Evolutionary conservation across 2,797 vertebrate species (phyloP).

Genomic region (Pseudochirops cupreus): DNA sequence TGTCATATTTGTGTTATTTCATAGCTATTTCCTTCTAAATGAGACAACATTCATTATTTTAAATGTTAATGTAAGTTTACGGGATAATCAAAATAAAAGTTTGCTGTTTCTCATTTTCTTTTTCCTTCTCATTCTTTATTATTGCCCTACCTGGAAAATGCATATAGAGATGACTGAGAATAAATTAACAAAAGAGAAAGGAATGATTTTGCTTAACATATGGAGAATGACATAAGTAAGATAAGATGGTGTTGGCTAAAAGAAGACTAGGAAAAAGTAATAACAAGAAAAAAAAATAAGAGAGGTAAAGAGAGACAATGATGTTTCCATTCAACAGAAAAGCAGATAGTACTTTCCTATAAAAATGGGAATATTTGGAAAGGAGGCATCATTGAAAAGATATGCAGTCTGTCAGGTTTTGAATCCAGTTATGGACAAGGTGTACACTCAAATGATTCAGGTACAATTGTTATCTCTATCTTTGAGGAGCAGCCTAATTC

Average conservation of each 20-base stretch:
- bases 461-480: not conserved
- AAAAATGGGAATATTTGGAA: not conserved
- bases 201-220: not conserved
- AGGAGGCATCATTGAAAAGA: not conserved
- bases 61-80: slow-evolving; percentile 42
- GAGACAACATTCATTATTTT: slow-evolving; percentile 15
- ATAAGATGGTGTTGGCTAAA: not conserved
- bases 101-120: slow-evolving; percentile 35
- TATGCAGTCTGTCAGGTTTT: not conserved
- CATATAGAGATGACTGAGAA: not conserved
- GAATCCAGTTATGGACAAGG: not conserved
- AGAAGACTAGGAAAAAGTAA: not conserved
- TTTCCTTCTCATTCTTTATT: slow-evolving; percentile 29
- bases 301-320: not conserved
- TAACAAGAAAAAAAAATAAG: not conserved
- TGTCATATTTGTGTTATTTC: slow-evolving; percentile 59
- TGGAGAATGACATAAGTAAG: not conserved
- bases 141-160: not conserved
- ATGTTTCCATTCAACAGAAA: not conserved
- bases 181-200: slow-evolving; percentile 10
- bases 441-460: not conserved
- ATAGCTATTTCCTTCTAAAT: slow-evolving; percentile 49
- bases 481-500: not conserved
- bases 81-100: slow-evolving; percentile 1
- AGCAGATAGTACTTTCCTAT: not conserved